Base-by-base conservation (phyloP, 2,113 vertebrate genomes). In the Irena cyanogastra region DNA sequence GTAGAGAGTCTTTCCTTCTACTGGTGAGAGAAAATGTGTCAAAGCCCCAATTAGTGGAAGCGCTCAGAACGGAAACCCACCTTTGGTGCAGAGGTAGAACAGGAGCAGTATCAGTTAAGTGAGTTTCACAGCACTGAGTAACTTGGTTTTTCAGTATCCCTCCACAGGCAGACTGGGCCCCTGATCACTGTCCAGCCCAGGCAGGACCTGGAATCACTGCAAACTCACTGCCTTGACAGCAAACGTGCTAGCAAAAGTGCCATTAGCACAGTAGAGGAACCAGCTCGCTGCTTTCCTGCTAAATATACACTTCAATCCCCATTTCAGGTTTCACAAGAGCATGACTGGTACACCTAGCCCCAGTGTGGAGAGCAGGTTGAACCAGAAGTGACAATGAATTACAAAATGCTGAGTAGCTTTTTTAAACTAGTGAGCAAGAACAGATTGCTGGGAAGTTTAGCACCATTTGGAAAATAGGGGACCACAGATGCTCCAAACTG, bases 111-210 rank as follows among this genome's bases (percentile, higher is more conserved):
- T 1, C 10, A 47, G 20, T 17, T 11, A 13, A 19, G 2, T 20
- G 39, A 37, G 13, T 53, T 42, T 35, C 56, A 71, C 72, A 87
- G 49, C 3, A 7, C 30, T 23, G 69, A 71, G 39, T 14, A 27
- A 16, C 59, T 12, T 9, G 21, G n/a, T 35, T 23, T 23, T 63
- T 12, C 21, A 61, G 39, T 1, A 21, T 0, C 19, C 56, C 47
- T 59, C 5, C 16, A 49, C 2, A 63, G 5, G 4, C 27, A 23
- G 30, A 77, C 1, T 0, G 1, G 39, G 47, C 26, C 18, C 33
- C 37, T 9, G 35, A 52, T 18, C 44, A 11, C 20, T 24, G 20
- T 19, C 41, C 30, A 47, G 27, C 77, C 21, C 6, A 20, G n/a
- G 45, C 75, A 71, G 56, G 18, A 45, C 26, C 11, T 28, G 16